Evolutionary conservation across 1,140 invertebrate genomes (phyloP).

Genomic region (Manduca sexta): DNA sequence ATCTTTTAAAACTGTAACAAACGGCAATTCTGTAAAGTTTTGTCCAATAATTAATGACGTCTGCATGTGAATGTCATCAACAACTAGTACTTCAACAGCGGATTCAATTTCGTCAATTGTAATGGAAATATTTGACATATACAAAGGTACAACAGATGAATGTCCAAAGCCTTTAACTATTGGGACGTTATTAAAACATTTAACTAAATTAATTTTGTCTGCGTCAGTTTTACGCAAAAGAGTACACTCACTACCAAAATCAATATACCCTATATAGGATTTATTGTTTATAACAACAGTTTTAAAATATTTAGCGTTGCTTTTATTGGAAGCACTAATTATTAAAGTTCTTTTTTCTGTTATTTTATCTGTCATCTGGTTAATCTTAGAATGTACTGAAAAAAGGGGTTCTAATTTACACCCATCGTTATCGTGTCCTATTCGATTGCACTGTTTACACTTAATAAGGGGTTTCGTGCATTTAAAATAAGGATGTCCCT

Average conservation of each 20-base stretch:
- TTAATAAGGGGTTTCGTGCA: constrained; percentile 13
- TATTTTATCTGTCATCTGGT: too few relatives aligned
- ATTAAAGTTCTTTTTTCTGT: too few relatives aligned
- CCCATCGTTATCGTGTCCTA: constrained; percentile 15
- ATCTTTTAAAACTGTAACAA: constrained; percentile 12
- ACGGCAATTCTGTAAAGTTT: constrained; percentile 19
- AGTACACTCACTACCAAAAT: too few relatives aligned
- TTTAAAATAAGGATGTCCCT: constrained; percentile 18
- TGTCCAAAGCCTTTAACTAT: constrained; percentile 21
- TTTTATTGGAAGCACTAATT: too few relatives aligned
- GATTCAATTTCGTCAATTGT: constrained; percentile 21
- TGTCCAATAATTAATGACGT: constrained; percentile 15
- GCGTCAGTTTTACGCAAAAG: too few relatives aligned
- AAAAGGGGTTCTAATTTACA: constrained; percentile 11
- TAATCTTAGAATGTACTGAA: too few relatives aligned
- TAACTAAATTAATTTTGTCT: too few relatives aligned
- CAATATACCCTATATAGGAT: too few relatives aligned
- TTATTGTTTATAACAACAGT: too few relatives aligned
- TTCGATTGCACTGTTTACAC: constrained; percentile 15
- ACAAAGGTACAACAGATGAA: constrained; percentile 11
- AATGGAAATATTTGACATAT: constrained; percentile 13
- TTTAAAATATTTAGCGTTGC: too few relatives aligned
- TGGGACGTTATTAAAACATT: not conserved
- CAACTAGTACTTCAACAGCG: constrained; percentile 6
- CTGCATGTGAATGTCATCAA: constrained; percentile 14